A percentile compares a stretch with the other conserved stretches of the same genome.
Evolutionary conservation across 1,140 invertebrate species (phyloP).

Genomic region (Papilio polyxenes): DNA sequence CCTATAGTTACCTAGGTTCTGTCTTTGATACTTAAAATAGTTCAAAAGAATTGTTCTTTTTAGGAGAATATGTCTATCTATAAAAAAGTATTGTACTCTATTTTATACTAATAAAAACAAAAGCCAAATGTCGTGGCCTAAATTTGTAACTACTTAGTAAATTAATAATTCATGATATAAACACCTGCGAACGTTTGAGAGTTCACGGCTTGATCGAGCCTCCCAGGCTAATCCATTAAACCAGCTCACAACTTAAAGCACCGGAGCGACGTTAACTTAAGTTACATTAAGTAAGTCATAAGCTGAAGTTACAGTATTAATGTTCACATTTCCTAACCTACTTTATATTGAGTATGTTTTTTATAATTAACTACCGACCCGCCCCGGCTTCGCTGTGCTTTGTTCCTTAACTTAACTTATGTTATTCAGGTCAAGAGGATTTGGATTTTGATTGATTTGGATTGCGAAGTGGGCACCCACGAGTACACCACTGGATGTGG

Average conservation of each 20-base stretch:
- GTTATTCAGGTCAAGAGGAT: slow-evolving; percentile 41
- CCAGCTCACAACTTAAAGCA: slow-evolving; percentile 11
- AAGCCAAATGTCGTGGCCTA: slow-evolving; percentile 14
- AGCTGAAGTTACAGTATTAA: slow-evolving; percentile 1
- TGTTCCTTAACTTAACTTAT: background rate
- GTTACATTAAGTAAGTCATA: slow-evolving; percentile 4
- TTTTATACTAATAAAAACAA: background rate
- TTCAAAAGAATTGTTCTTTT: no score
- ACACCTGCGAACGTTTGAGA: slow-evolving; percentile 17
- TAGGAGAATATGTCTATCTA: no score
- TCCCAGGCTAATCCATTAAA: slow-evolving; percentile 22
- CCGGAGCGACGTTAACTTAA: slow-evolving; percentile 12
- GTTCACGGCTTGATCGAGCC: background rate
- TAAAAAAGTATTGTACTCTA: background rate
- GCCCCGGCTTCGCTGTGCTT: background rate
- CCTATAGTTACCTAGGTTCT: no score
- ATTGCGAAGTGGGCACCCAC: slow-evolving; percentile 55
- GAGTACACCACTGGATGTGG: slow-evolving; percentile 57
- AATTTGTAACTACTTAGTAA: slow-evolving; percentile 37
- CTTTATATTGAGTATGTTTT: background rate
- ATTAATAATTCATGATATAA: slow-evolving; percentile 38
- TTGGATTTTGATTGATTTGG: no score
- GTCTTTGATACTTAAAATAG: no score
- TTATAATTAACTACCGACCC: no score
- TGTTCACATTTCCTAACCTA: background rate